Base-by-base conservation (phyloP, 2,888 invertebrate species). In the Chrysodeixis includens region DNA sequence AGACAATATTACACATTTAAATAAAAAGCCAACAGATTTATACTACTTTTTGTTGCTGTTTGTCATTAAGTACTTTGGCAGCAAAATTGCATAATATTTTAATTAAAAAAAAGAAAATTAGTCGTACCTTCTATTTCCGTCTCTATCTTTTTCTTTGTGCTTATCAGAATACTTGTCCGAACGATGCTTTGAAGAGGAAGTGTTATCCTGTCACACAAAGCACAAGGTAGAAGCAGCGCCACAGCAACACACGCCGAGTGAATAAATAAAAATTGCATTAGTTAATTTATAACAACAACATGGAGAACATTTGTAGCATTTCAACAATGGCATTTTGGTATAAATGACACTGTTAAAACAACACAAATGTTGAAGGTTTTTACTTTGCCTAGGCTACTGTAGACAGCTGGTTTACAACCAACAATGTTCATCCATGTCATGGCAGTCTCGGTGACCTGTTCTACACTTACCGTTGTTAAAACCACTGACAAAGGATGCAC, bases 401-500 rank as follows among this genome's bases (percentile, higher is more conserved):
- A 81, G 88, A 86, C 81, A 84, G 86, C 83, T 80, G 85, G 85
- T 83, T 84, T 69, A 80, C 74, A 83, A 83, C 88, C 86, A 83
- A 87, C 84, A 81, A 84, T 83, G 79, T 85, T 85, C 81, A 85
- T 87, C 88, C 83, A 83, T 89, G 88, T 88, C 88, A 88, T 90
- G 90, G 89, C 89, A 86, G 89, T 88, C 81, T 84, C 83, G 86
- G 71, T 84, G 90, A 90, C 91, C 95, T 93, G 93, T 92, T 95
- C 95, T 96, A 96, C 95, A 96, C 96, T 96, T 96, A 96, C 96
- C 96, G 95, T 96, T 96, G 89, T 93, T 92, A 90, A 93, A 95
- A 95, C 95, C 95, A 93, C 91, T 95, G 94, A 93, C 93, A 93
- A 96, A 95, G 95, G 96, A 95, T 94, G 96, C 95, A 95, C 95